Evolutionary conservation across 1,140 invertebrate species (phyloP).

Genomic region (Luehdorfia chinensis): DNA sequence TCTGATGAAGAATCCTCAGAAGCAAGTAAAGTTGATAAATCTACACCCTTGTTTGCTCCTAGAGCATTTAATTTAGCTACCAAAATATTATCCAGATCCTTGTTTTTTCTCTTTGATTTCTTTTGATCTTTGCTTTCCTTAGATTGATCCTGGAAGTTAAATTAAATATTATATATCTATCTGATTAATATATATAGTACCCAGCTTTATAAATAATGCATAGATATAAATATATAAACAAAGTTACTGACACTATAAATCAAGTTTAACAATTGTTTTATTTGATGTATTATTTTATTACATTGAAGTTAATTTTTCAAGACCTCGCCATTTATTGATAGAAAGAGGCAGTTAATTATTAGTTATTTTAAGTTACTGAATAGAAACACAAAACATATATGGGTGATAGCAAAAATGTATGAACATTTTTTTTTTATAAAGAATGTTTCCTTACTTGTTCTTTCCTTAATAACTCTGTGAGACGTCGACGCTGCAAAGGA

Average conservation of each 20-base stretch:
- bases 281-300: too few species aligned
- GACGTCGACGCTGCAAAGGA: conserved; percentile 91
- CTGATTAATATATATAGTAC: not conserved
- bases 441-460: conserved; percentile 67
- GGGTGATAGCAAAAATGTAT: too few species aligned
- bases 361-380: too few species aligned
- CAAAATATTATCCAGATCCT: conserved; percentile 74
- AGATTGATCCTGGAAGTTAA: conserved; percentile 59
- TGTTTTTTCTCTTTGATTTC: conserved; percentile 75
- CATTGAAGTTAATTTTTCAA: too few species aligned
- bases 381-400: too few species aligned
- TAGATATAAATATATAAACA: too few species aligned
- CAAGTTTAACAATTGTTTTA: too few species aligned
- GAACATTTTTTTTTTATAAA: too few species aligned
- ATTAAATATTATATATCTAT: not conserved
- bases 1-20: conserved; percentile 65
- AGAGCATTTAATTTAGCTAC: conserved; percentile 77
- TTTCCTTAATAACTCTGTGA: conserved; percentile 85
- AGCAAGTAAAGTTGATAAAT: conserved; percentile 57
- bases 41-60: conserved; percentile 56
- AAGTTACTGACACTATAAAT: too few species aligned
- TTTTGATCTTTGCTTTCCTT: conserved; percentile 76
- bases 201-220: not conserved
- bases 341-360: too few species aligned
- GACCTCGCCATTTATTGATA: too few species aligned